Conservation (phyloP, 2,888 invertebrate genomes). For the Machimus atricapillus region DNA sequence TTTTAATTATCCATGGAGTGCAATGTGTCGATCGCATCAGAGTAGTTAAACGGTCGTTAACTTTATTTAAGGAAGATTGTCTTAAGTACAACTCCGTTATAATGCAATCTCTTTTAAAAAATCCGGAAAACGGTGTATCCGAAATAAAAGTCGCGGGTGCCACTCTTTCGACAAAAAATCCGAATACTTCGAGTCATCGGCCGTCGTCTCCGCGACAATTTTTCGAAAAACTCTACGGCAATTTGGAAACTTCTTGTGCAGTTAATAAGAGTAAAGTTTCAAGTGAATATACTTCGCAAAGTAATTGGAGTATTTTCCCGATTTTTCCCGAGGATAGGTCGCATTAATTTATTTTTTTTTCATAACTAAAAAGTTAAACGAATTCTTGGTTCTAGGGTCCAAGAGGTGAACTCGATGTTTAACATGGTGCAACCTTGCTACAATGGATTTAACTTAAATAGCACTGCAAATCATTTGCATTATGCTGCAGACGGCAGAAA, state of each 20-base stretch:
- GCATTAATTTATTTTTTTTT: not conserved
- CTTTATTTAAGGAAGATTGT: not conserved
- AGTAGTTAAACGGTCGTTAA: not conserved
- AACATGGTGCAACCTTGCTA: constrained; percentile 20
- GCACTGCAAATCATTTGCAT: constrained; percentile 46
- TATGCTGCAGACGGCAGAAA: constrained; percentile 40
- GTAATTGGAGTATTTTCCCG: constrained; percentile 60
- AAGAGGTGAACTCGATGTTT: constrained; percentile 17
- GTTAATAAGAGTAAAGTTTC: not conserved
- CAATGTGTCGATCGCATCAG: not conserved
- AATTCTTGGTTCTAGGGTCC: not conserved
- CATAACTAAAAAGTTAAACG: not conserved
- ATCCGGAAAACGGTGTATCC: not conserved
- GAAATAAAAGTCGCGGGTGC: not conserved
- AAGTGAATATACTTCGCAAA: constrained; percentile 54
- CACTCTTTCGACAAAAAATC: not conserved
- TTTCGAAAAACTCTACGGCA: constrained; percentile 81
- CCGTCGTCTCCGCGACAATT: constrained; percentile 83
- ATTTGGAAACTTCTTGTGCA: constrained; percentile 60
- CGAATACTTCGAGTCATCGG: constrained; percentile 53
- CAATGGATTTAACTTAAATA: constrained; percentile 48
- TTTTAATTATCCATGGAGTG: not conserved
- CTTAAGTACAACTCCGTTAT: not conserved
- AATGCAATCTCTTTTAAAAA: not conserved
- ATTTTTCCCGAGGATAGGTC: constrained; percentile 59